phyloP scores from a whole-genome alignment of 2,113 vertebrate genomes.

The Pterophyllum scalare region DNA sequence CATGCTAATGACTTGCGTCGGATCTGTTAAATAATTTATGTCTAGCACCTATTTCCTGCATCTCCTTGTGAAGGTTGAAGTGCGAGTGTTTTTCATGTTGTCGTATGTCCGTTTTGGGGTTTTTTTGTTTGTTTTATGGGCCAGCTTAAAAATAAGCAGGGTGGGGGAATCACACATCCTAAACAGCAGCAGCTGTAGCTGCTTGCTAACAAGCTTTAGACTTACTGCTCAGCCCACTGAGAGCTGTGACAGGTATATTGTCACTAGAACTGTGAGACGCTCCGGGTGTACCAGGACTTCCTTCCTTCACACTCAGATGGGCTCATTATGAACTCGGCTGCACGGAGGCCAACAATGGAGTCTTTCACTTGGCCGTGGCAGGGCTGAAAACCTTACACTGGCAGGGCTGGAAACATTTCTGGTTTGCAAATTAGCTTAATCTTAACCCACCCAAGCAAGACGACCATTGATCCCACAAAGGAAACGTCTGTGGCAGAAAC shows the following conservation, averaged over 20 bases:
- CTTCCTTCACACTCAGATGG: slow-evolving; percentile 41
- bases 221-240: slow-evolving; percentile 19
- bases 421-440: slow-evolving; percentile 47
- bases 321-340: slow-evolving; percentile 29
- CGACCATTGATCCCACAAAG: background rate
- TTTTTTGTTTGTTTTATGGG: slow-evolving; percentile 24
- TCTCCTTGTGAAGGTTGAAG: background rate
- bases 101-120: slow-evolving; percentile 13
- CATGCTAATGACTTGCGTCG: background rate
- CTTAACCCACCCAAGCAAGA: slow-evolving; percentile 23
- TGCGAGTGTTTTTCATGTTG: background rate
- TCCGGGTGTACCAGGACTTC: slow-evolving; percentile 1
- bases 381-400: background rate
- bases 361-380: slow-evolving; percentile 27
- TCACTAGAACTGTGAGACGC: slow-evolving; percentile 16
- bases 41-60: background rate
- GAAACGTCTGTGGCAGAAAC: slow-evolving; percentile 8
- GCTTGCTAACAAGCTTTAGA: slow-evolving; percentile 35
- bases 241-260: slow-evolving; percentile 65
- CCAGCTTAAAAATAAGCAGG: slow-evolving; percentile 17
- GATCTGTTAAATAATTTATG: background rate
- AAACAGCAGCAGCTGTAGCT: slow-evolving; percentile 45
- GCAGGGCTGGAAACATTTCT: slow-evolving; percentile 7
- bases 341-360: slow-evolving; percentile 37
- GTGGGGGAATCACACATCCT: slow-evolving; percentile 3